Base-by-base conservation (phyloP, 2,797 vertebrate species). In the Hemitrygon akajei region DNA sequence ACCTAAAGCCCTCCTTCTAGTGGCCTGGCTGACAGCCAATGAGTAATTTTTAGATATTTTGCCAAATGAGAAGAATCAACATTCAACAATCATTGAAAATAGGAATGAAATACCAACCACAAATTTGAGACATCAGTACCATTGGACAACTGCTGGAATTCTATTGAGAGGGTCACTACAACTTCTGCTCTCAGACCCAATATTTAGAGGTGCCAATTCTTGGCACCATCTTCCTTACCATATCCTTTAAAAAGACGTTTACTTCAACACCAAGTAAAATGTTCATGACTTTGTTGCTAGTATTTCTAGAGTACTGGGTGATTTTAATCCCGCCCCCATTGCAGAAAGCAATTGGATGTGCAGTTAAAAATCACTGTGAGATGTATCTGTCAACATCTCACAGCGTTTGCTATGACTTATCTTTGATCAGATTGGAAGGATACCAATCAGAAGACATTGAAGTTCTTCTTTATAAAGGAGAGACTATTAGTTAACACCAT, bases 1-100 rank as follows among this genome's bases (percentile, higher is more conserved):
- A 92, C 22, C 66, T 30, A 92, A 47, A 71, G 91, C 27, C 37
- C 91, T 92, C 91, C 91, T 92, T 92, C 69, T 92, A 75, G 91
- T 56, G 91, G 37, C 22, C 37, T 92, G 69, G 69, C 91, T 30
- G 34, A 71, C 10, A 47, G 37, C 91, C 91, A 92, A 20, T 75
- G 25, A 92, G 34, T 73, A 30, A 75, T 92, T 40, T 92, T 92
- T 7, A 75, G 75, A 73, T 40, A 75, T 75, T 18, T 75, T 92
- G 69, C 22, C 91, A 56, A 71, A 71, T 30, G 25, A 58, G 56
- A 30, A 84, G 82, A 84, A 47, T 75, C 69, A 92, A 40, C 40
- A 6, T 30, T 92, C 40, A 47, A 75, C 69, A 73, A 66, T 89
- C 0, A 14, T 73, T 92, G 34, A 91, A 40, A 73, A 12, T 12